These are phyloP conservation scores for Sarcophaga variegata DNA, from an alignment of 2,888 invertebrate genomes.

Conservation along the genomic window DNA sequence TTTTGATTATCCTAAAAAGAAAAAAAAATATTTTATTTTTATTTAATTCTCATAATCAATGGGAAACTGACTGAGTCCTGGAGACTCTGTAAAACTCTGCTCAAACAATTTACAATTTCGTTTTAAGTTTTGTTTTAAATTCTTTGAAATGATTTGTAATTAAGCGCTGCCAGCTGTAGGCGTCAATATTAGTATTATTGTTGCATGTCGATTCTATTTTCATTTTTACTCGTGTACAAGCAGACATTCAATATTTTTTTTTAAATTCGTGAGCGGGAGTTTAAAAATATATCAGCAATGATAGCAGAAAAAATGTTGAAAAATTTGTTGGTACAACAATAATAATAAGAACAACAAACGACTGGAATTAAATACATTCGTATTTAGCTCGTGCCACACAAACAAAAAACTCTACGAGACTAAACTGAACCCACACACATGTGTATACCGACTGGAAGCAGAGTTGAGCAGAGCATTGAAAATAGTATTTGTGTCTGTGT, in stretches of 20 bases:
- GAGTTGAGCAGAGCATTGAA: background rate
- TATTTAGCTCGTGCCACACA: constrained; percentile 12
- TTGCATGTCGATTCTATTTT: too few relatives aligned
- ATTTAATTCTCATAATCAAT: too few relatives aligned
- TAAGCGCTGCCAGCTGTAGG: too few relatives aligned
- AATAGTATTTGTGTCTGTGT: background rate
- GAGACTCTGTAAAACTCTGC: too few relatives aligned
- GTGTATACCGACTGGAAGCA: too few relatives aligned
- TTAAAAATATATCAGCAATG: background rate
- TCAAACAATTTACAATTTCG: too few relatives aligned
- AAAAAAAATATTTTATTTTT: too few relatives aligned
- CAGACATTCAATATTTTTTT: background rate
- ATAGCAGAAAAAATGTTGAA: background rate
- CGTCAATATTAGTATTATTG: too few relatives aligned
- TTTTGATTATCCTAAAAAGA: too few relatives aligned
- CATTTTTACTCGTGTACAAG: background rate
- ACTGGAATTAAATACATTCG: constrained; percentile 1
- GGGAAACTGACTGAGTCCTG: too few relatives aligned
- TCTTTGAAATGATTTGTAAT: too few relatives aligned
- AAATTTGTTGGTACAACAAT: background rate
- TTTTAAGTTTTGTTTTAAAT: too few relatives aligned
- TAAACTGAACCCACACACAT: background rate
- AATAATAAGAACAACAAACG: background rate
- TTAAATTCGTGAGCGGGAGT: background rate
- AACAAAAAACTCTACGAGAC: background rate